Base-by-base conservation (phyloP, 2,113 vertebrate species). In the Oryzias celebensis region DNA sequence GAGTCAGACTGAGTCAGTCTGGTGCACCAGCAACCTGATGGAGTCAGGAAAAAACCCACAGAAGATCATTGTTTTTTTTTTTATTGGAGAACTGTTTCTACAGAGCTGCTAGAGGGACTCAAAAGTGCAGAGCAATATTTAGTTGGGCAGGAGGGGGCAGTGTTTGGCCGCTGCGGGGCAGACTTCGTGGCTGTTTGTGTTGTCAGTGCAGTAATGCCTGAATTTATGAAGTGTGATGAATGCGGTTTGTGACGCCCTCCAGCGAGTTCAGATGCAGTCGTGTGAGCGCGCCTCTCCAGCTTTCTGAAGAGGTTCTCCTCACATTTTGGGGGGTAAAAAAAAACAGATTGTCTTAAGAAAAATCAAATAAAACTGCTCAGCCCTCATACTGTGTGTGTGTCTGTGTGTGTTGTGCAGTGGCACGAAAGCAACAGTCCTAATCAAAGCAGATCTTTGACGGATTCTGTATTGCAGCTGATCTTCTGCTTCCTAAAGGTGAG, bases 1-100 rank as follows among this genome's bases (percentile, higher is more conserved):
- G 94, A 96, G 77, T 62, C 62, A 16, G 72, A 82, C 53, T 90
- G 67, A 86, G 26, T 16, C 6, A 24, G 42, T 18, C 44, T 7
- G 17, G 6, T n/a, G 45, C 45, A 7, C 7, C 16, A n/a, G 15
- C 45, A 47, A 12, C 36, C 10, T 12, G 8, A 12, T 12, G 8
- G 2, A 36, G 8, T 10, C 0, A 36, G 8, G 12, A 12, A 36
- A 8, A 36, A 8, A 12, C 8, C 10, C 8, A 36, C 8, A 2
- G 12, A 36, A 36, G 36, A 10, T 8, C 10, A 3, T 36, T 36
- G 6, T 36, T 36, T 10, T 10, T 36, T 10, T 10, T 36, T 8
- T 47, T 47, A 6, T 18, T 23, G 41, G 54, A 7, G 41, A 20
- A 48, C n/a, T n/a, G 24, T 16, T 41, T 15, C 1, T 52, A 18